A percentile compares a stretch with the other conserved stretches of the same genome.
phyloP scores from a whole-genome alignment of 2,113 vertebrate species.

The Egretta garzetta region DNA sequence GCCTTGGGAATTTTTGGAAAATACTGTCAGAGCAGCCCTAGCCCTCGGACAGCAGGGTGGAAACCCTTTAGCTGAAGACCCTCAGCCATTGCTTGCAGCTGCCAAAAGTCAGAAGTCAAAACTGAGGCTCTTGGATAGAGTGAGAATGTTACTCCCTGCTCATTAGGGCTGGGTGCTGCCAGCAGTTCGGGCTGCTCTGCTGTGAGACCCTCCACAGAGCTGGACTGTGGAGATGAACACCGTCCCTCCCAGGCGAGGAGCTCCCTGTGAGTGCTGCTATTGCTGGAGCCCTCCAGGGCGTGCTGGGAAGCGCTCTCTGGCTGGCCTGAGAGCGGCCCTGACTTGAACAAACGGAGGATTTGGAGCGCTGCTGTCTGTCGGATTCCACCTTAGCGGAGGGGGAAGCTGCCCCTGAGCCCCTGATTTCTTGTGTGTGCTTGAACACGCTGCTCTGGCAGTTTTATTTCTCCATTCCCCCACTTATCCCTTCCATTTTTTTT shows the following conservation, averaged over 20 bases:
- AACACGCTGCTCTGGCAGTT: not conserved
- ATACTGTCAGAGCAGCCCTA: not conserved
- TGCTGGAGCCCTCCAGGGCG: not conserved
- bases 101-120: not conserved
- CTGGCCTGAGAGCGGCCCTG: not conserved
- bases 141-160: not conserved
- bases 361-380: not conserved
- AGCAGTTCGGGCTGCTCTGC: not conserved
- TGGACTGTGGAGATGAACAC: not conserved
- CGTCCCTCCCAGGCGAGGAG: rapidly evolving
- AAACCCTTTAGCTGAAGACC: not conserved
- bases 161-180: rapidly evolving
- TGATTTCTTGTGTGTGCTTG: not conserved
- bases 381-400: not conserved
- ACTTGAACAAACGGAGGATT: not conserved
- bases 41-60: not conserved
- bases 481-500: not conserved
- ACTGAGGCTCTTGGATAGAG: not conserved
- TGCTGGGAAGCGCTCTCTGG: not conserved
- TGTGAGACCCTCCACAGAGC: not conserved
- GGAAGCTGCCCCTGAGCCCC: not conserved
- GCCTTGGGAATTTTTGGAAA: not conserved
- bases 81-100: not conserved
- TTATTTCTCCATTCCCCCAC: not conserved
- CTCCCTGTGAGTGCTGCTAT: not conserved